Percentiles rank a stretch among this genome's conserved stretches.
These are phyloP conservation scores for Pollenia labialis DNA, from an alignment of 2,888 invertebrate species.

Conservation along the genomic window DNA sequence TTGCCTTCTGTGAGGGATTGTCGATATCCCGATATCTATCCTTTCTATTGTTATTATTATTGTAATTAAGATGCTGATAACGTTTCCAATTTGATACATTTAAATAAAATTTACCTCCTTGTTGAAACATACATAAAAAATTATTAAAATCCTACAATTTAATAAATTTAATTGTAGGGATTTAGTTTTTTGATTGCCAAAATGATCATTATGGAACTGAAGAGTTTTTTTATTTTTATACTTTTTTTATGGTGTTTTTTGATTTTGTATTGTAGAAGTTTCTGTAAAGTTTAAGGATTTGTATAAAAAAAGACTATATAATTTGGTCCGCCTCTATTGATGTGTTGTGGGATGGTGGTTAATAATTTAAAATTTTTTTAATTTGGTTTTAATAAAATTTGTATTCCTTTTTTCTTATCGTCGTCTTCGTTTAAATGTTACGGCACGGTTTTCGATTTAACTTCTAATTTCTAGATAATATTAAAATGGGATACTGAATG, in stretches of 20 bases:
- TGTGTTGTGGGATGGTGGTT: slow-evolving; percentile 64
- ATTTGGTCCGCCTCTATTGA: slow-evolving; percentile 69
- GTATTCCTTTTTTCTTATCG: slow-evolving; percentile 48
- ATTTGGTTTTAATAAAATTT: slow-evolving; percentile 51
- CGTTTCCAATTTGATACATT: slow-evolving; percentile 58
- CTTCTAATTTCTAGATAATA: slow-evolving; percentile 14
- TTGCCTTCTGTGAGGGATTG: slow-evolving; percentile 27
- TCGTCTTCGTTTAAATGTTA: slow-evolving; percentile 37
- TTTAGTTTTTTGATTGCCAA: slow-evolving; percentile 53
- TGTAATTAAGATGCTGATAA: slow-evolving; percentile 51
- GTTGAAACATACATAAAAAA: slow-evolving; percentile 66
- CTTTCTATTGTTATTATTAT: slow-evolving; percentile 33
- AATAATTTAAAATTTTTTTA: slow-evolving; percentile 6
- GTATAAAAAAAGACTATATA: slow-evolving; percentile 62
- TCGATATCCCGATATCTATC: slow-evolving; percentile 30
- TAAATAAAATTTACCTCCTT: slow-evolving; percentile 49
- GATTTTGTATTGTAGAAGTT: slow-evolving; percentile 40
- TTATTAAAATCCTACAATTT: slow-evolving; percentile 39
- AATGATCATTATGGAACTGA: slow-evolving; percentile 36
- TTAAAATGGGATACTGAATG: slow-evolving; percentile 25
- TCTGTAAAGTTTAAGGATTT: slow-evolving; percentile 44
- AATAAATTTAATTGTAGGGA: slow-evolving; percentile 47
- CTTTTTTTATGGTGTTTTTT: background rate
- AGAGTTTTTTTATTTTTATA: background rate
- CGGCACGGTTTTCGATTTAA: slow-evolving; percentile 49